Base-by-base conservation (phyloP, 2,797 vertebrate genomes). In the Hypotaenidia philippensis region DNA sequence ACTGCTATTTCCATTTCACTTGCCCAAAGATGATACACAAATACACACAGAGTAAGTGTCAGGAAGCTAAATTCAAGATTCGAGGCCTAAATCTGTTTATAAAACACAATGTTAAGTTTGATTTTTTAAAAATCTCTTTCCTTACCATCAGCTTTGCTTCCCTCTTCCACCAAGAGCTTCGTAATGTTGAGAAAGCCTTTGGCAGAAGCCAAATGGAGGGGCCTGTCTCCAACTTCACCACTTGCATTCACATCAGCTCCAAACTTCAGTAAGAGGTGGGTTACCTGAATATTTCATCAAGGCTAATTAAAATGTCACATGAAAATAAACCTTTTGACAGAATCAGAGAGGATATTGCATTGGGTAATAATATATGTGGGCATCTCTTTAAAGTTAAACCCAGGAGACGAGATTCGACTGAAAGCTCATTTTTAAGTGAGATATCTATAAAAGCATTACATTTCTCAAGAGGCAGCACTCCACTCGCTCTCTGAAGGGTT, bases 171-270 rank as follows among this genome's bases (percentile, higher is more conserved):
- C 96, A 99, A 94, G 76, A 99, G 98, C 86, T 99, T 99, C 44
- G 98, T 97, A 68, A 99, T 98, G 65, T 87, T 97, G 60, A 99
- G 98, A 95, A 98, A 99, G 66, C 99, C 99, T 96, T 99, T 99
- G 78, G 99, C 99, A 44, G 99, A 99, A n/a, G 99, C 99, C 77
- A 99, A 96, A 40, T 99, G 99, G 59, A 99, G 98, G 3, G 99
- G 99, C 32, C 98, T 97, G 88, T 99, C 99, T 9, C 99, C 99
- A 20, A 99, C 99, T 97, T 99, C 99, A 26, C 99, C 99, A 7
- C 98, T 99, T 1, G 98, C 97, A 12, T 99, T 99, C 90, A 99
- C 98, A 79, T 99, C 99, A 2, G 99, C 99, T 9, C 98, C 99
- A 5, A 98, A 99, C 97, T 99, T 99, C 60, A 99, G 97, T 90